These are phyloP conservation scores for Tribolium castaneum DNA, from an alignment of 1,140 invertebrate species.

Conservation along the genomic window DNA sequence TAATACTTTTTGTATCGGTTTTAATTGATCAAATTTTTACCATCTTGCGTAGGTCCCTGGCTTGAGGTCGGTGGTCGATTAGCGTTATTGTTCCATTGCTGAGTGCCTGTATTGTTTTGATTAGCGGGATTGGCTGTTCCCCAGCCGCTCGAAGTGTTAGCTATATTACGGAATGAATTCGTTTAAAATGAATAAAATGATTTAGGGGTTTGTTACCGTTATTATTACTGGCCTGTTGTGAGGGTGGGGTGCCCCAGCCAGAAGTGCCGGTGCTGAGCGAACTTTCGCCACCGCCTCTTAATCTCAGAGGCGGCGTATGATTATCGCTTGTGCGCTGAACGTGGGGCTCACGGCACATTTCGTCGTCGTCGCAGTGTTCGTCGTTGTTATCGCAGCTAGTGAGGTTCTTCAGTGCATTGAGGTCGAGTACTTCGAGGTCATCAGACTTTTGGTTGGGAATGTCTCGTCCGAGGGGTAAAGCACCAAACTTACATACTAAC, in stretches of 20 bases:
- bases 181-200: not conserved
- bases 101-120: slow-evolving; percentile 66
- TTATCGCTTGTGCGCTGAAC: slow-evolving; percentile 24
- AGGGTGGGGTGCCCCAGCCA: slow-evolving; percentile 80
- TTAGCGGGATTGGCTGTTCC: slow-evolving; percentile 66
- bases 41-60: slow-evolving; percentile 66
- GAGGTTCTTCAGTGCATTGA: slow-evolving; percentile 57
- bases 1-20: not conserved
- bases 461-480: slow-evolving; percentile 70
- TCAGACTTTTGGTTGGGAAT: slow-evolving; percentile 70
- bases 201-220: slow-evolving; percentile 64
- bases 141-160: slow-evolving; percentile 69
- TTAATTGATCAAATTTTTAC: slow-evolving; percentile 45
- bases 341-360: slow-evolving; percentile 35
- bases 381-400: slow-evolving; percentile 56
- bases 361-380: slow-evolving; percentile 42
- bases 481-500: slow-evolving; percentile 63
- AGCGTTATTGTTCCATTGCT: slow-evolving; percentile 71
- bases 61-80: slow-evolving; percentile 69
- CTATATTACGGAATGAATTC: slow-evolving; percentile 52
- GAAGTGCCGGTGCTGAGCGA: slow-evolving; percentile 78
- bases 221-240: slow-evolving; percentile 72
- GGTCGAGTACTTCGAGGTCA: slow-evolving; percentile 61
- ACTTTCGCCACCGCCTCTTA: slow-evolving; percentile 82
- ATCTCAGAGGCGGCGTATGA: slow-evolving; percentile 64